Evolutionary conservation across 2,113 vertebrate species (phyloP).

Genomic region (Plotosus lineatus): DNA sequence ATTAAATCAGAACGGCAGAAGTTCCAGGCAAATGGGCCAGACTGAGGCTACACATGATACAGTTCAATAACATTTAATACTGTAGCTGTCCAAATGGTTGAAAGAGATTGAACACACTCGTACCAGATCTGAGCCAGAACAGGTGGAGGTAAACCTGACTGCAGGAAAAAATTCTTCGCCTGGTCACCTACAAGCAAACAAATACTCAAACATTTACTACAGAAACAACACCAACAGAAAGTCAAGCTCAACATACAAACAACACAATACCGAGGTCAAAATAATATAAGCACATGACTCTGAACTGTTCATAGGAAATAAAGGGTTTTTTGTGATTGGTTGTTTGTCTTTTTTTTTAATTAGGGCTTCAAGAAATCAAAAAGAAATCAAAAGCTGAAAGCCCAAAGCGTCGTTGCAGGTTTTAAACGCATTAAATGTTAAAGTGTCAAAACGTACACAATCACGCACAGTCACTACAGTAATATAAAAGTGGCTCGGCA

Average conservation of each 20-base stretch:
- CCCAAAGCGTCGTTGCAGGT: neutral
- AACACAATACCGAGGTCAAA: neutral
- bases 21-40: neutral
- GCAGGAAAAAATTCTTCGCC: conserved; percentile 97
- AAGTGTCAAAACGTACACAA: neutral
- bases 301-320: no score
- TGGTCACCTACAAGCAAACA: conserved; percentile 84
- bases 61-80: neutral
- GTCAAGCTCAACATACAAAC: neutral
- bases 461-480: neutral
- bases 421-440: neutral
- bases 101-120: conserved; percentile 39
- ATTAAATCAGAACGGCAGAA: neutral
- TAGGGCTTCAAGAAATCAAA: neutral
- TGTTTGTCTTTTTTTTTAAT: no score
- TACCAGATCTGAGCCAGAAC: conserved; percentile 99
- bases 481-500: neutral
- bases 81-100: neutral
- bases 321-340: no score
- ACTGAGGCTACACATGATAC: neutral
- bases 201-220: neutral
- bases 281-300: neutral
- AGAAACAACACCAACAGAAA: neutral
- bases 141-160: conserved; percentile 94
- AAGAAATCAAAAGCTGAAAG: neutral